A percentile compares a stretch with the other conserved stretches of the same genome.
Conservation (phyloP, 2,888 invertebrate genomes). For the Luffia ferchaultella region DNA sequence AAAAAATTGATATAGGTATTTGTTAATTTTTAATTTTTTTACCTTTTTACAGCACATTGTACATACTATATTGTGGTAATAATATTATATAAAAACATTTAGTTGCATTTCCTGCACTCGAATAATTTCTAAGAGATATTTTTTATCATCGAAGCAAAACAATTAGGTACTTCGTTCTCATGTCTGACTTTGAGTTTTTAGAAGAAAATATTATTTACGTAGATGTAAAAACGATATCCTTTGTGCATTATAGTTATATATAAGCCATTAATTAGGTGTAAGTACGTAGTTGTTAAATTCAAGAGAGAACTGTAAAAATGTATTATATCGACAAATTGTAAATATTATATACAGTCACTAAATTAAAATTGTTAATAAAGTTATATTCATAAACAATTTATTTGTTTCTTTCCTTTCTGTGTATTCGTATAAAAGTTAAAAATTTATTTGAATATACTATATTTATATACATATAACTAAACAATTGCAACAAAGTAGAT, state of each 20-base stretch:
- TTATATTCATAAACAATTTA: constrained; percentile 60
- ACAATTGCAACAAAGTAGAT: too few species aligned
- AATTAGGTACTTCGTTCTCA: too few species aligned
- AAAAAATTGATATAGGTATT: too few species aligned
- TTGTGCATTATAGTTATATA: constrained; percentile 18
- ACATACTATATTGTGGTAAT: too few species aligned
- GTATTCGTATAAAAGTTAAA: not conserved
- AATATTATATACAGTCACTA: constrained; percentile 64
- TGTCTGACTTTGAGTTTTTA: not conserved
- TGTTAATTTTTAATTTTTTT: too few species aligned
- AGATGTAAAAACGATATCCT: not conserved
- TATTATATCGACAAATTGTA: constrained; percentile 58
- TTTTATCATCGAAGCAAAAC: too few species aligned
- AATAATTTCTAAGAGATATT: too few species aligned
- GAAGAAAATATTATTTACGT: not conserved
- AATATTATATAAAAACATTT: too few species aligned
- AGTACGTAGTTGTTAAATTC: constrained; percentile 18
- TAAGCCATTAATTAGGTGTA: not conserved
- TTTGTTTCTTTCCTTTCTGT: constrained; percentile 33
- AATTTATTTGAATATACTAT: not conserved
- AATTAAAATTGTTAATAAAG: constrained; percentile 67
- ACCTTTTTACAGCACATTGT: too few species aligned
- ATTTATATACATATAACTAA: not conserved
- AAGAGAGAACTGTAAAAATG: constrained; percentile 59
- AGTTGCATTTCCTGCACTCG: too few species aligned